A percentile compares a stretch with the other conserved stretches of the same genome.
phyloP scores from a whole-genome alignment of 2,888 invertebrate species.

The Geotrupes spiniger region DNA sequence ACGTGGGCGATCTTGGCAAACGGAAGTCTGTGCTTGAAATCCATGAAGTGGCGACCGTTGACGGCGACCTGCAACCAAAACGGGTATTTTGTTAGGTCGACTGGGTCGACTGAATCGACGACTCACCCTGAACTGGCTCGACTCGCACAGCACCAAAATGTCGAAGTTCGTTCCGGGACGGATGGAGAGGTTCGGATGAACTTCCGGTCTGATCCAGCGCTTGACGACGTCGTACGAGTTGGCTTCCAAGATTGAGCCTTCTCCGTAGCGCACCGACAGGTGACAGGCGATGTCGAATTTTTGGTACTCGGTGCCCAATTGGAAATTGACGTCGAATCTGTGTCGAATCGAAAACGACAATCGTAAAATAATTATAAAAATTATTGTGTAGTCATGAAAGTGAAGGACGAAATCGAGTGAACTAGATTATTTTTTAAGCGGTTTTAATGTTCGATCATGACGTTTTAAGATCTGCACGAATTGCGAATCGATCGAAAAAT shows the following conservation, averaged over 20 bases:
- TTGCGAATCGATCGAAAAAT: too few species aligned
- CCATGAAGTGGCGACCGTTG: slow-evolving; percentile 8
- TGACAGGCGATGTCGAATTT: slow-evolving; percentile 11
- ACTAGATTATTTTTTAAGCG: too few species aligned
- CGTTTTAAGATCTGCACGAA: too few species aligned
- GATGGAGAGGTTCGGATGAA: not conserved
- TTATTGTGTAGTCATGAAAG: too few species aligned
- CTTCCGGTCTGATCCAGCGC: slow-evolving; percentile 8
- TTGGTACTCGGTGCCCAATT: slow-evolving; percentile 11
- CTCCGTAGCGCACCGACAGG: slow-evolving; percentile 8
- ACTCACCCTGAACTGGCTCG: slow-evolving; percentile 10
- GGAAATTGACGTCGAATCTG: slow-evolving; percentile 14
- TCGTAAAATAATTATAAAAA: too few species aligned
- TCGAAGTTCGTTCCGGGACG: slow-evolving; percentile 6
- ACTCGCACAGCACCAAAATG: slow-evolving; percentile 12
- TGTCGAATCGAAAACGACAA: not conserved
- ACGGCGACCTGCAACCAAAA: slow-evolving; percentile 7
- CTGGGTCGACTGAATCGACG: too few species aligned
- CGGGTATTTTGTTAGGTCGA: not conserved
- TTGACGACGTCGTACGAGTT: slow-evolving; percentile 10
- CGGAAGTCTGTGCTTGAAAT: slow-evolving; percentile 11
- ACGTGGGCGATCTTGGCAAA: slow-evolving; percentile 9
- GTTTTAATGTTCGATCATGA: too few species aligned
- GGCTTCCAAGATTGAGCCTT: slow-evolving; percentile 8
- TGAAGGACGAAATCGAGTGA: too few species aligned